Evolutionary conservation across 1,140 invertebrate species (phyloP), one percentile per base, ranked within the genome.

Genomic region (Metopolophium dirhodum): DNA sequence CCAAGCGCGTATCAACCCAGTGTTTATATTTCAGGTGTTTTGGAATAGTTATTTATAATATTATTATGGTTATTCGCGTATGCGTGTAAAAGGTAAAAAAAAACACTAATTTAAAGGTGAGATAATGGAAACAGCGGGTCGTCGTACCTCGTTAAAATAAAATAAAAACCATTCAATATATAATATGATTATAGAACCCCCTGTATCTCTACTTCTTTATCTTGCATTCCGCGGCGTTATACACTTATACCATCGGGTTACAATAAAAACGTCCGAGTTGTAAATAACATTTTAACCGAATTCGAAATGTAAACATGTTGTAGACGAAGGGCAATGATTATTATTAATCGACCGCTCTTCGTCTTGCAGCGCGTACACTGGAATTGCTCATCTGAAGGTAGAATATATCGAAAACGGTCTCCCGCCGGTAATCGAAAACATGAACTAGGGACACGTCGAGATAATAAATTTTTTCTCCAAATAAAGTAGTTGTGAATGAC

Each of bases 241-340:
- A 85, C 7, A 11, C 35, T 11, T n/a, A 41, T 68, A 51, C 37
- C 90, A 35, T n/a, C 77, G 91, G 22, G 77, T 85, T 35, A 93
- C 91, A 93, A 93, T 86, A 93, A 93, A 93, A 86, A 93, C 49
- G 77, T 93, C 47, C 9, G 35, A 45, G 91, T 57, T 54, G 51
- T 86, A 93, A 86, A 93, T 86, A 85, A 93, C 82, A 45, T 93
- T 83, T 85, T 35, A 83, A 83, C 85, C 82, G 82, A 90, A 57
- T 86, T 54, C 35, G 49, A 57, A 93, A 93, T 93, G 91, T 93
- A 93, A 93, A 93, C 91, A 93, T 85, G 68, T 82, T 45, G 35
- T 89, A 7, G 1, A 47, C 68, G 90, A 49, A 49, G 90, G 68
- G 61, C 61, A 83, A 77, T 51, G 82, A 93, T 93, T 93, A 68